These are phyloP conservation scores for Mastigias papua DNA, from an alignment of 30 jellyfish, hydroid and myxozoan genomes.

Conservation along the genomic window DNA sequence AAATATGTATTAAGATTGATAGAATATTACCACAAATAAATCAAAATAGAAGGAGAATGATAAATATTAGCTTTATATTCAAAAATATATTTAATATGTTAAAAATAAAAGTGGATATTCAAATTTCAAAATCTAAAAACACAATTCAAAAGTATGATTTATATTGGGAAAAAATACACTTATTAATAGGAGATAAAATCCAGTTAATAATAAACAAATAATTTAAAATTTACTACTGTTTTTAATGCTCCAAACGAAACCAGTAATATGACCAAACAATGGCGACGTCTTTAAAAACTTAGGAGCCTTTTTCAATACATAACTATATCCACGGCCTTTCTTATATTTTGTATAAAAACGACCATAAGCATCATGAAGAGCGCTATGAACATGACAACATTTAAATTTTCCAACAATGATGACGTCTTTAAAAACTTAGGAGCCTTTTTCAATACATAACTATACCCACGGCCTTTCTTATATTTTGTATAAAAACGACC, in stretches of 20 bases:
- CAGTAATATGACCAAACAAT: background rate
- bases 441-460: too few relatives aligned
- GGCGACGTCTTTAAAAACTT: background rate
- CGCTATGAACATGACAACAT: conserved; percentile 16
- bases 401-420: too few relatives aligned
- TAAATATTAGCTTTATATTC: conserved; percentile 26
- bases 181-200: conserved; percentile 20
- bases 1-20: conserved; percentile 29
- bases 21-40: conserved; percentile 23
- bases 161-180: conserved; percentile 11
- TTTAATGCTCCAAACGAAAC: background rate
- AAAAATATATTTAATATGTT: conserved; percentile 23
- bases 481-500: too few relatives aligned
- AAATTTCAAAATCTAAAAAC: conserved; percentile 17
- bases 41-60: conserved; percentile 37
- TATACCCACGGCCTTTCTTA: too few relatives aligned
- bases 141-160: background rate
- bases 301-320: background rate
- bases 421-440: too few relatives aligned
- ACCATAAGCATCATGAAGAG: conserved; percentile 21
- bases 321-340: conserved; percentile 2
- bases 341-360: background rate
- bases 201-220: conserved; percentile 1
- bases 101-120: conserved; percentile 2
- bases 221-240: conserved; percentile 6